Percentiles rank a stretch among this genome's conserved stretches.
phyloP scores from a whole-genome alignment of 2,888 invertebrate species.

The Sarcophaga variegata region DNA sequence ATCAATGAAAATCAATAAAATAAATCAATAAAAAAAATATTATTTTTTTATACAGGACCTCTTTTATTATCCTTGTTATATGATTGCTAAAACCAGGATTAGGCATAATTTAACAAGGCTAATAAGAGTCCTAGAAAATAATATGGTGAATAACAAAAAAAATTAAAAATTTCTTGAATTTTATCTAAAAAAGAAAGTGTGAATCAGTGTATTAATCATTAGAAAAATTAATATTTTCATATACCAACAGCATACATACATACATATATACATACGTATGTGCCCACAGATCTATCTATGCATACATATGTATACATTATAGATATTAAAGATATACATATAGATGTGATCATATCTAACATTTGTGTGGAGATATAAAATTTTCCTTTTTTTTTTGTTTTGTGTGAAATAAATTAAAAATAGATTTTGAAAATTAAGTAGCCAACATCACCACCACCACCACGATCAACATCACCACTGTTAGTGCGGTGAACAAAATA shows the following conservation, averaged over 20 bases:
- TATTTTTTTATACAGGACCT: conserved; percentile 39
- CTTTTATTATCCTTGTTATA: conserved; percentile 62
- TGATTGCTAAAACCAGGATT: conserved; percentile 68
- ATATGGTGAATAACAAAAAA: not conserved
- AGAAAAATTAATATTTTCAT: conserved; percentile 12
- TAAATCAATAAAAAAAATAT: conserved; percentile 28
- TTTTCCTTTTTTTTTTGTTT: not conserved
- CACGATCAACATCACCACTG: conserved; percentile 54
- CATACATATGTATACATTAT: not conserved
- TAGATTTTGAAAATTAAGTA: conserved; percentile 79
- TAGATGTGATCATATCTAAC: conserved; percentile 41
- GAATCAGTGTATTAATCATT: conserved; percentile 64
- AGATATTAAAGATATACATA: conserved; percentile 1
- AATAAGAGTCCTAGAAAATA: conserved; percentile 49
- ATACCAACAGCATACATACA: not conserved
- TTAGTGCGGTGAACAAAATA: conserved; percentile 68
- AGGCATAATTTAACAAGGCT: conserved; percentile 63
- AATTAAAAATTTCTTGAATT: not conserved
- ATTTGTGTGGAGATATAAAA: conserved; percentile 29
- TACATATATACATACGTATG: not conserved
- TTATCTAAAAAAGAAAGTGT: conserved; percentile 25
- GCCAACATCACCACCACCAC: conserved; percentile 68
- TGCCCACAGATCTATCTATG: not conserved
- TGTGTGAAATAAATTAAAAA: conserved; percentile 73
- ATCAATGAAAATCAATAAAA: not conserved